Evolutionary conservation across 2,797 vertebrate genomes (phyloP).

Genomic region (Luscinia megarhynchos): DNA sequence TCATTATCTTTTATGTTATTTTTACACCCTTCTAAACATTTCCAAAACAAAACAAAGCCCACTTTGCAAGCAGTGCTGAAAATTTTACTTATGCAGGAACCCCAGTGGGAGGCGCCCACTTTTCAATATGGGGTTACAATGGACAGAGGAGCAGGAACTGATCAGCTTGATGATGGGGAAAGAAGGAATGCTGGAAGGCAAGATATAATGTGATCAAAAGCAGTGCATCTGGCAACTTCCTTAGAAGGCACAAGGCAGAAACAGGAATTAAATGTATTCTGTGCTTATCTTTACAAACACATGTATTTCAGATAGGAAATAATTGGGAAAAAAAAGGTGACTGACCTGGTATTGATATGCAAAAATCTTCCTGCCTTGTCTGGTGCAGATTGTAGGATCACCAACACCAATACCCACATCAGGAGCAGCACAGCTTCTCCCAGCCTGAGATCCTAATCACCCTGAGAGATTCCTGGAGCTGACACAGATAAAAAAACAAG

Average conservation of each 20-base stretch:
- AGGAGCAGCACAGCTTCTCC: neutral
- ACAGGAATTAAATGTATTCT: neutral
- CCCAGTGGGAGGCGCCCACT: neutral
- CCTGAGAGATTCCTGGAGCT: neutral
- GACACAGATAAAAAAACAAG: neutral
- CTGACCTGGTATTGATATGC: neutral
- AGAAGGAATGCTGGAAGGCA: neutral
- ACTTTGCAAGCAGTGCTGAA: neutral
- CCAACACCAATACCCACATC: neutral
- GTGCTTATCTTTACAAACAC: neutral
- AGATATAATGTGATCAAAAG: neutral
- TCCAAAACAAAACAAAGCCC: neutral
- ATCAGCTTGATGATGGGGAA: neutral
- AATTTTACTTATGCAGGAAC: neutral
- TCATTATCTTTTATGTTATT: neutral
- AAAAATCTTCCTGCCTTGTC: neutral
- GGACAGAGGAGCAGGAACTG: neutral
- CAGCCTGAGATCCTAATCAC: neutral
- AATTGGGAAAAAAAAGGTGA: fast-evolving
- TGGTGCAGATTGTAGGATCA: neutral
- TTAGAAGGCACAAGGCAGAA: neutral
- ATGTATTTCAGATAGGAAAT: neutral
- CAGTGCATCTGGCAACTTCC: neutral
- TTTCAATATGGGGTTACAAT: neutral
- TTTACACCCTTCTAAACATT: neutral